Percentiles rank a stretch among this genome's conserved stretches.
These are phyloP conservation scores for Hemiscyllium ocellatum DNA, from an alignment of 2,113 vertebrate genomes.

Conservation along the genomic window DNA sequence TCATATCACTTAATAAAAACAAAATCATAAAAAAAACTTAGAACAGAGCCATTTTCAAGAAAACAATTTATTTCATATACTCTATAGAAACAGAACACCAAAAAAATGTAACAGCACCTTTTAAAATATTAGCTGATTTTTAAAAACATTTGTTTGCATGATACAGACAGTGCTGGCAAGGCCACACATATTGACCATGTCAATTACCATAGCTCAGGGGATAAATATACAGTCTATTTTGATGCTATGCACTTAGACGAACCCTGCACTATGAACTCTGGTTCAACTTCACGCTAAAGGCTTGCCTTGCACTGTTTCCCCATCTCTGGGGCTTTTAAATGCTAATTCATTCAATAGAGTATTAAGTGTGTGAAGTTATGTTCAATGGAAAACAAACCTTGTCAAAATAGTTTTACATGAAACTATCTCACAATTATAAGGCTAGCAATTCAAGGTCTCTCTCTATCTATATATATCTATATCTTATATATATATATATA, in stretches of 20 bases:
- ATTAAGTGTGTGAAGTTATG: not conserved
- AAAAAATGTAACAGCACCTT: not conserved
- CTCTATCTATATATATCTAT: too few species aligned
- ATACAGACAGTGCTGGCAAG: not conserved
- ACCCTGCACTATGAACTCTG: not conserved
- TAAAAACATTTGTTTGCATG: not conserved
- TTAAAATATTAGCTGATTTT: not conserved
- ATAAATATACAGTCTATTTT: not conserved
- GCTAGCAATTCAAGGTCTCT: not conserved
- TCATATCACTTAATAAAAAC: not conserved
- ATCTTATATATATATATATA: too few species aligned
- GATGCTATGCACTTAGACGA: not conserved
- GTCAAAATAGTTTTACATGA: not conserved
- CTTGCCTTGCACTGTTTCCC: not conserved
- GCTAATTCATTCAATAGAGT: not conserved
- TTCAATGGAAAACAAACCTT: not conserved
- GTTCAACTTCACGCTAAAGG: not conserved
- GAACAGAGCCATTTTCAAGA: not conserved
- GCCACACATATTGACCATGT: not conserved
- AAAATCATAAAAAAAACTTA: too few species aligned
- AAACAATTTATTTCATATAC: not conserved
- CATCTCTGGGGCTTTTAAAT: not conserved
- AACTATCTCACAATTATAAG: not conserved
- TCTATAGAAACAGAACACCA: too few species aligned
- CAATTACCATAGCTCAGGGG: not conserved